Conservation (phyloP, 37 sponge, comb jelly and placozoan genomes). For the Theonella swinhoei region DNA sequence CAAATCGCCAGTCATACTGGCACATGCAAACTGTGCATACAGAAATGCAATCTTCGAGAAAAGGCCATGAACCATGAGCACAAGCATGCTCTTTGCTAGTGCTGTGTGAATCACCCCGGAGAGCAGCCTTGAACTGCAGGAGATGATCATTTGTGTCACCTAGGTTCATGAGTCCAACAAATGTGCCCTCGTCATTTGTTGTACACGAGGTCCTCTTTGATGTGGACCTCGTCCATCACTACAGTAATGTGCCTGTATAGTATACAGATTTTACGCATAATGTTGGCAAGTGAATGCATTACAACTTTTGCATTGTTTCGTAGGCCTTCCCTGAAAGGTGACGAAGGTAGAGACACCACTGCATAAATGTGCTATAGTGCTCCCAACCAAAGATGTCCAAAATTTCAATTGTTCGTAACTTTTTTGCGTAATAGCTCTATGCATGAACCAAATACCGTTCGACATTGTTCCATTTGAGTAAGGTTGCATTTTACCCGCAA, state of each 20-base stretch:
- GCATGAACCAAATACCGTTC: too few species aligned
- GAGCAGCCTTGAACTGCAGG: conserved; percentile 1
- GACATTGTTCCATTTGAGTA: too few species aligned
- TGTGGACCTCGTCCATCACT: conserved; percentile 60
- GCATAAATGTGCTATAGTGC: too few species aligned
- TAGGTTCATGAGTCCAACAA: conserved; percentile 59
- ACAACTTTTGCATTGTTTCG: conserved; percentile 24
- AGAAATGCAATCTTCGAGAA: conserved; percentile 11
- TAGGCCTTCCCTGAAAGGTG: conserved; percentile 41
- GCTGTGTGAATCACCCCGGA: background rate
- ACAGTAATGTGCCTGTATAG: conserved; percentile 35
- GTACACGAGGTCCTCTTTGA: conserved; percentile 56
- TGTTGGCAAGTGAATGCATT: conserved; percentile 18
- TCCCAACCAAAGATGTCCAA: too few species aligned
- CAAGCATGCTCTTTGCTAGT: conserved; percentile 33
- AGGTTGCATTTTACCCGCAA: too few species aligned
- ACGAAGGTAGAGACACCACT: conserved; percentile 51
- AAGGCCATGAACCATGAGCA: conserved; percentile 30
- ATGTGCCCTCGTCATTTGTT: conserved; percentile 46
- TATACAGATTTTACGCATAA: too few species aligned
- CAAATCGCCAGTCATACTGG: background rate
- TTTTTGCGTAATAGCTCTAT: too few species aligned
- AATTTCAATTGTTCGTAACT: too few species aligned
- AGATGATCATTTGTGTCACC: conserved; percentile 40
- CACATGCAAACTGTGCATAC: conserved; percentile 37